Conservation (phyloP, 2,113 vertebrate genomes). For the Ctenomys sociabilis region DNA sequence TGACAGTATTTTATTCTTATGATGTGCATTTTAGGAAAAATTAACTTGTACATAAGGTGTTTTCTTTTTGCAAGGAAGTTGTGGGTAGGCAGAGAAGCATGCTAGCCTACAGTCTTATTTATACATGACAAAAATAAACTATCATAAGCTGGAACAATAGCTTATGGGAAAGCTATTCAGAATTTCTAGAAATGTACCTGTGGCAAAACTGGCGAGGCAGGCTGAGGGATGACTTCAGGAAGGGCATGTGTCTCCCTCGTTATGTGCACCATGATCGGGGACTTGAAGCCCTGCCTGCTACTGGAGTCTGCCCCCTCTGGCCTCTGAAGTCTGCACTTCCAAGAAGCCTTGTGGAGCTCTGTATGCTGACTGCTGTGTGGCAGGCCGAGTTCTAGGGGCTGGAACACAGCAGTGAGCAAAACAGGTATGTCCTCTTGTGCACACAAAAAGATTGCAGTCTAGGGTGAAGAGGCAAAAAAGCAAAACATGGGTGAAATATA, state of each 20-base stretch:
- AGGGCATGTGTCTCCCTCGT: background rate
- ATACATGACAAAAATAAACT: background rate
- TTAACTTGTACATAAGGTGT: background rate
- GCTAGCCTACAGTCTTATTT: background rate
- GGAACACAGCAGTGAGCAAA: background rate
- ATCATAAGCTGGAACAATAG: background rate
- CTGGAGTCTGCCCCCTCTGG: background rate
- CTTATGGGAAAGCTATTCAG: background rate
- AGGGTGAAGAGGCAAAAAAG: background rate
- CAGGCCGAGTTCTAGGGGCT: background rate
- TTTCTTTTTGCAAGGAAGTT: background rate
- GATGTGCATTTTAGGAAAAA: background rate
- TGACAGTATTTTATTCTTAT: background rate
- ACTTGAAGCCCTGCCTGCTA: background rate
- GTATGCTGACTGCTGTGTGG: background rate
- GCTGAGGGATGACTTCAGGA: background rate
- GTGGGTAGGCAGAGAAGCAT: background rate
- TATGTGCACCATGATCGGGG: accelerated
- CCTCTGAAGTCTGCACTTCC: background rate
- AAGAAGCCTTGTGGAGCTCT: background rate
- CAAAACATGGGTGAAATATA: background rate
- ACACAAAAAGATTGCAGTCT: background rate
- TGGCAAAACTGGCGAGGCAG: background rate
- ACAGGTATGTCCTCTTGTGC: background rate
- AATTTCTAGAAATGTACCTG: background rate